A percentile compares a stretch with the other conserved stretches of the same genome.
Evolutionary conservation across 2,888 invertebrate species (phyloP).

Genomic region (Eilema sororculum): DNA sequence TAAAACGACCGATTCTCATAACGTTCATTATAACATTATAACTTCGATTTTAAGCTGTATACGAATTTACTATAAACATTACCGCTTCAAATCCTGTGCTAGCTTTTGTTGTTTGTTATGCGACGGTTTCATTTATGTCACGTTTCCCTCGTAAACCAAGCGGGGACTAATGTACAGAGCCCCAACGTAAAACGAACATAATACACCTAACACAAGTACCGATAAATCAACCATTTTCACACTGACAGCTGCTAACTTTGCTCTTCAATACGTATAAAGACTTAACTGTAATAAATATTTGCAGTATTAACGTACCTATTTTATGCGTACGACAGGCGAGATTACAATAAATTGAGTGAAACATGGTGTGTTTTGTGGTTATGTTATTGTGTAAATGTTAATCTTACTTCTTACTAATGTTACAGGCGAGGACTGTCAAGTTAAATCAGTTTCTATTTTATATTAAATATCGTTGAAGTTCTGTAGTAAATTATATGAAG

Average conservation of each 20-base stretch:
- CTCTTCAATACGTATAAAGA: slow-evolving; percentile 41
- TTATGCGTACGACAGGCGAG: slow-evolving; percentile 28
- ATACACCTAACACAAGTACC: slow-evolving; percentile 41
- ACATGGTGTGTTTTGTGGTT: slow-evolving; percentile 37
- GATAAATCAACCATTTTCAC: slow-evolving; percentile 54
- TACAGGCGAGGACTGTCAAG: too few species aligned
- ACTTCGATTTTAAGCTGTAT: too few species aligned
- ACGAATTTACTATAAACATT: slow-evolving; percentile 27
- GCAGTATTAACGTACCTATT: slow-evolving; percentile 30
- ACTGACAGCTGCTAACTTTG: slow-evolving; percentile 49
- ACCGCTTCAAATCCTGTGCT: slow-evolving; percentile 29
- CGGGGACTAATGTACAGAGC: slow-evolving; percentile 53
- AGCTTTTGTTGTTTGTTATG: slow-evolving; percentile 34
- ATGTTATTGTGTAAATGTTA: slow-evolving; percentile 43
- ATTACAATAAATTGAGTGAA: slow-evolving; percentile 50
- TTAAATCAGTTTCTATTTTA: too few species aligned
- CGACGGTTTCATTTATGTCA: slow-evolving; percentile 48
- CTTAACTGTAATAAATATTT: slow-evolving; percentile 31
- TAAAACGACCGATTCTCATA: too few species aligned
- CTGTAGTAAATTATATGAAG: too few species aligned
- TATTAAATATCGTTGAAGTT: too few species aligned
- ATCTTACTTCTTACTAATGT: background rate
- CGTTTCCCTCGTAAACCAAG: slow-evolving; percentile 58
- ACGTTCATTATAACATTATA: too few species aligned
- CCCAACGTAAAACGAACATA: slow-evolving; percentile 52